Conservation (phyloP, 2,797 vertebrate genomes). For the Phylloscopus collybita region DNA sequence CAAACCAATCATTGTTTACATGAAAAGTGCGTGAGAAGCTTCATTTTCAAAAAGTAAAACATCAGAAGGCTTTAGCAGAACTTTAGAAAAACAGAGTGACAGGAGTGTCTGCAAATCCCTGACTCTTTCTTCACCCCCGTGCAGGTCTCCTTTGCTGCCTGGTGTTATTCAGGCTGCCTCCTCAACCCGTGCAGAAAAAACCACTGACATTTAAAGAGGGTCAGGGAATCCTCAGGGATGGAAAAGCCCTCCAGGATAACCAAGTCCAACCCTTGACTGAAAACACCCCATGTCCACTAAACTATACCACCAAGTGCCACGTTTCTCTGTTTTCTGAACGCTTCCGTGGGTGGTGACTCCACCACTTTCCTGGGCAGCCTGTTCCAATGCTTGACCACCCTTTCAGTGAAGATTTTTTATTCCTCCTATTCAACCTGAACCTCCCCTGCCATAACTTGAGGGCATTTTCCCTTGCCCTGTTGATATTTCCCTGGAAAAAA, state of each 20-base stretch:
- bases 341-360: no score
- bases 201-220: background rate
- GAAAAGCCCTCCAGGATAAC: background rate
- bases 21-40: no score
- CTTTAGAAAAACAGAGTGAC: no score
- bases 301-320: rapidly evolving
- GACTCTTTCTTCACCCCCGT: background rate
- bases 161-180: background rate
- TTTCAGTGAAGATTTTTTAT: background rate
- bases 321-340: background rate
- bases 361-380: background rate
- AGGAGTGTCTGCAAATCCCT: background rate
- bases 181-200: background rate
- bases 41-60: no score
- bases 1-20: no score
- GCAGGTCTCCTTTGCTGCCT: background rate
- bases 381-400: background rate
- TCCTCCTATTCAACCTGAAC: background rate
- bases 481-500: background rate
- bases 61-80: no score
- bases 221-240: background rate
- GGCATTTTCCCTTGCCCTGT: rapidly evolving
- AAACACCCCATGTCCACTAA: no score
- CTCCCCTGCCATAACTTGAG: background rate
- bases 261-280: background rate